Base-by-base conservation (phyloP, 2,797 vertebrate genomes). In the Pangasius macronema region DNA sequence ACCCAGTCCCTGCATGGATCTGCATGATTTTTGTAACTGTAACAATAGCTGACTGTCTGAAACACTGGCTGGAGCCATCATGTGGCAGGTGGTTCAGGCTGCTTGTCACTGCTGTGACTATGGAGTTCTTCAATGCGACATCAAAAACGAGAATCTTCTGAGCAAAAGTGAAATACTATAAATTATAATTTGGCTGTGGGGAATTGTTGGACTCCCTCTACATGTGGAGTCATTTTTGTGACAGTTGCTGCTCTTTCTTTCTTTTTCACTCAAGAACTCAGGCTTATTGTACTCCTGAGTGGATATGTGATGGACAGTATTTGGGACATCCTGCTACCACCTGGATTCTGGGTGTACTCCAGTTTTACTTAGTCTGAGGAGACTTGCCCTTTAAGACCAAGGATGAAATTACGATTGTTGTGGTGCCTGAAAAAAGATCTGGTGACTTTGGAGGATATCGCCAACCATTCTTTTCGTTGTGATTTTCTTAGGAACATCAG, bases 1-100 rank as follows among this genome's bases (percentile, higher is more conserved):
- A 59, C 79, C 79, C 20, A 39, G 20, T 39, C 55, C 55, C 79
- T 59, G 55, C 33, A 81, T 61, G 79, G 79, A 81, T 9, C 79
- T 81, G 6, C 13, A 18, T 4, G 11, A 61, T 8, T 59, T 57
- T 33, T 81, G 79, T 30, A 18, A 24, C 6, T 5, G 1, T 14
- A 6, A n/a, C 24, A n/a, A 75, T 5, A 5, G 79, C 4, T 33
- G 9, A 39, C 36, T 81, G 24, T 22, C 55, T 57, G 76, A 80
- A 36, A 0, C 14, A 11, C 76, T 55, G 30, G 53, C 76, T 20
- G 14, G 30, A 4, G 4, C 14, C 0, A 5, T 81, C 33, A 59
- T 81, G 55, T 13, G 20, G 55, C 76, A 80, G 53, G 76, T 80
- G n/a, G 16, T 80, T 24, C 30, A 18, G 51, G 76, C 76, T 22